Conservation (phyloP, 2,797 vertebrate genomes). For the Paedocypris micromegethes region DNA sequence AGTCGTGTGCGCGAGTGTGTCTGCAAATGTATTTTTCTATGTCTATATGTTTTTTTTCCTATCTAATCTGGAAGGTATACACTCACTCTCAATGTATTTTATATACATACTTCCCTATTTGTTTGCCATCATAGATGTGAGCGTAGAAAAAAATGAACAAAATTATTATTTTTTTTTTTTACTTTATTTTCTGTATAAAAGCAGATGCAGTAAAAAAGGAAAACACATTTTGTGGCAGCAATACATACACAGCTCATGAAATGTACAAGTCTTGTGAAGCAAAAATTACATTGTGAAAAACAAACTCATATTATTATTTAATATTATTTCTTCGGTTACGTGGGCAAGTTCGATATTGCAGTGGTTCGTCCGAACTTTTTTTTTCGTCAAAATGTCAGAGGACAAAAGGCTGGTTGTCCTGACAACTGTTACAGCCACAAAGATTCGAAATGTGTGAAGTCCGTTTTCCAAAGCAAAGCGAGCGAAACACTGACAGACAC, state of each 20-base stretch:
- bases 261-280: conserved; percentile 60
- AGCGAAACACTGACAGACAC: conserved; percentile 48
- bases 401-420: conserved; percentile 40
- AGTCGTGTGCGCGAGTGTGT: no score
- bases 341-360: conserved; percentile 39
- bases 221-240: conserved; percentile 56
- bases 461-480: conserved; percentile 37
- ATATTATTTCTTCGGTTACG: conserved; percentile 10
- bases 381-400: conserved; percentile 21
- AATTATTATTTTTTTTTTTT: conserved; percentile 34
- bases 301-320: neutral
- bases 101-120: neutral
- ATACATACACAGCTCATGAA: conserved; percentile 66
- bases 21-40: no score
- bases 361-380: conserved; percentile 41
- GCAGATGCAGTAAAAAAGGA: conserved; percentile 55
- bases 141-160: conserved; percentile 1
- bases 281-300: conserved; percentile 40
- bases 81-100: no score
- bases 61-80: no score
- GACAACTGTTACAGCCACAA: conserved; percentile 37
- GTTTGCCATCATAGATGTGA: neutral
- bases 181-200: conserved; percentile 64
- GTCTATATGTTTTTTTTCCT: no score
- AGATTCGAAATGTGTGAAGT: conserved; percentile 62